Base-by-base conservation (phyloP, 1,140 invertebrate species). In the Pogonus chalceus region DNA sequence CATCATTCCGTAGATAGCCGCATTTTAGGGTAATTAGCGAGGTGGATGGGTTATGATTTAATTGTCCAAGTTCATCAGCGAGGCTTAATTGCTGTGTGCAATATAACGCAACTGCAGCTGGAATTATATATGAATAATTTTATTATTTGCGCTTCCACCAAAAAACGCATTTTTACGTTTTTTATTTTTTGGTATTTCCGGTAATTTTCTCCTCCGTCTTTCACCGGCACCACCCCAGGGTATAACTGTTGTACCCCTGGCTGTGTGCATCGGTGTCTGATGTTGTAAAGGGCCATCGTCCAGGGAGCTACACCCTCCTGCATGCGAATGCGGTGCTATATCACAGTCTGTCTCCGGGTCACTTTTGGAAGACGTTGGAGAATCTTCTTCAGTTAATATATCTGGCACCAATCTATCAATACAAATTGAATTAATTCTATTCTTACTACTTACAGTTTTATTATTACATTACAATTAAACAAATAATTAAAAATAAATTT, bases 131-230 rank as follows among this genome's bases (percentile, higher is more conserved):
- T 47, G 43, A 10, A 22, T 16, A 22, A 47, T 20, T 47, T 35
- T 35, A 14, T 10, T 14, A 35, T 35, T 10, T 16, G 16, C 12
- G 12, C 16, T 35, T 35, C 31, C 14, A 20, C 39, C 14, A 16
- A 46, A 9, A 46, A 46, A 46, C 23, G 37, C 14, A 14, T 16
- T 72, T 79, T 82, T 74, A 90, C 87, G 81, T 80, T 88, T 88
- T 71, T 86, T 87, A 60, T 84, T 85, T 69, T 90, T 90, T 2
- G 88, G 89, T 60, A 91, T 90, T 74, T 92, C 88, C 10, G 89
- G 89, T 21, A 91, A 70, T 72, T 88, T 88, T 69, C 89, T 75
- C 58, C 89, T 75, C 62, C 83, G 76, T 49, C 87, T 74, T 64
- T 85, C 84, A 12, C 77, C 77, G 35, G 70, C 62, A 56, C 52